A percentile compares a stretch with the other conserved stretches of the same genome.
These are phyloP conservation scores for Drosophila vallismaia DNA, from an alignment of 2,888 invertebrate genomes.

Conservation along the genomic window DNA sequence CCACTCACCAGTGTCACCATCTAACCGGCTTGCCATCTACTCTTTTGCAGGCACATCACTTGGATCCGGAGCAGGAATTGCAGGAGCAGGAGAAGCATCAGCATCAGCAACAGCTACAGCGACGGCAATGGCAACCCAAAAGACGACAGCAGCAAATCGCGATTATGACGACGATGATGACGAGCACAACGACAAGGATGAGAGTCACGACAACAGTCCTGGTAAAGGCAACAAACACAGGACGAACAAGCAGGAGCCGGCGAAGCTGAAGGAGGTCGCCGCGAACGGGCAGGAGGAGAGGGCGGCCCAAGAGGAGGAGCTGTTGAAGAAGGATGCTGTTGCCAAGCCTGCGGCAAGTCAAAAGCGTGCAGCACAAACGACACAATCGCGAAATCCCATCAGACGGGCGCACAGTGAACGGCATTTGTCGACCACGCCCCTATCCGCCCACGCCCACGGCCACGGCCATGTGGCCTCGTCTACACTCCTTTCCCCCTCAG, in stretches of 20 bases:
- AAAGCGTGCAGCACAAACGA: constrained; percentile 75
- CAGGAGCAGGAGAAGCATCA: constrained; percentile 14
- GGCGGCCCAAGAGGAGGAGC: constrained; percentile 6
- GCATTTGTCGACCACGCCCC: constrained; percentile 71
- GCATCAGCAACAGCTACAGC: constrained; percentile 40
- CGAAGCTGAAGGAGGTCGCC: constrained; percentile 8
- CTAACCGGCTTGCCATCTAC: constrained; percentile 43
- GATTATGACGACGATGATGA: constrained; percentile 80
- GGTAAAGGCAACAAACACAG: constrained; percentile 32
- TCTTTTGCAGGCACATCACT: constrained; percentile 61
- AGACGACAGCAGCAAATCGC: constrained; percentile 73
- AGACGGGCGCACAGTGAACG: constrained; percentile 83
- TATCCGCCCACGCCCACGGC: constrained; percentile 34
- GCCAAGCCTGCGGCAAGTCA: constrained; percentile 72
- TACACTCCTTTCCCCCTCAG: constrained; percentile 24
- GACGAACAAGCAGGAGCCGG: constrained; percentile 15
- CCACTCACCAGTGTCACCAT: constrained; percentile 58
- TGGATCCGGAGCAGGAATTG: constrained; percentile 28
- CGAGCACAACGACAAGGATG: constrained; percentile 66
- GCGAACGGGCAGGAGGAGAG: constrained; percentile 14
- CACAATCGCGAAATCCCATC: constrained; percentile 83
- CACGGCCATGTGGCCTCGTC: constrained; percentile 62
- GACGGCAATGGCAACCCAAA: constrained; percentile 48
- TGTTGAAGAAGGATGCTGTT: constrained; percentile 26
- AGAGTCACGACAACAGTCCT: constrained; percentile 51